Percentiles rank a stretch among this genome's conserved stretches.
Evolutionary conservation across 2,888 invertebrate genomes (phyloP).

Genomic region (Caenorhabditis sp.): DNA sequence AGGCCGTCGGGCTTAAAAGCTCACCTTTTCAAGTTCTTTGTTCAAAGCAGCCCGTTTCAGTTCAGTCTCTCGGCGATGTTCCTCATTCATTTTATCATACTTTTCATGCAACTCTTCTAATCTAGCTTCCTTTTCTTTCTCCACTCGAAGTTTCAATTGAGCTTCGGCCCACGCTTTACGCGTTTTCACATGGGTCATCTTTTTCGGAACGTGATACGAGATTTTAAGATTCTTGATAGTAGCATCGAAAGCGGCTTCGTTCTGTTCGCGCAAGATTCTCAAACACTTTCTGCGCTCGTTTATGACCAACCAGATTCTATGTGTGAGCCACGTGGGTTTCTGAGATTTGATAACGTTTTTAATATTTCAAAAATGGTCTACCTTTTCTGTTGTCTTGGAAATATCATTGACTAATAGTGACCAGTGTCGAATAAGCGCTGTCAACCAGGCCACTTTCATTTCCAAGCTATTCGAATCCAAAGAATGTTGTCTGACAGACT

Average conservation of each 20-base stretch:
- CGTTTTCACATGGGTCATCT: constrained; percentile 59
- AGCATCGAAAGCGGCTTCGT: constrained; percentile 52
- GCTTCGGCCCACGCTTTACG: constrained; percentile 67
- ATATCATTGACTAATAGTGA: constrained; percentile 66
- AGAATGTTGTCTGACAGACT: constrained; percentile 58
- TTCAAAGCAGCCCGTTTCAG: constrained; percentile 45
- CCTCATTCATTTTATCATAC: constrained; percentile 40
- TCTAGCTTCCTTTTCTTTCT: constrained; percentile 64
- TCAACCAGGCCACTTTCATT: constrained; percentile 67
- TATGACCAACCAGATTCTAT: constrained; percentile 61
- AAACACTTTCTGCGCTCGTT: constrained; percentile 61
- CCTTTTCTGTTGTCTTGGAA: constrained; percentile 51
- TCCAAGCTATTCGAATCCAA: constrained; percentile 60
- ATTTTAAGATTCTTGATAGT: constrained; percentile 61
- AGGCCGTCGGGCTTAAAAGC: background rate
- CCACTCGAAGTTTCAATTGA: constrained; percentile 58
- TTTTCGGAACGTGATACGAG: constrained; percentile 66
- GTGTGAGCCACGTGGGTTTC: constrained; percentile 65
- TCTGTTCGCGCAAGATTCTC: constrained; percentile 52
- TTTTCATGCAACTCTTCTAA: constrained; percentile 56
- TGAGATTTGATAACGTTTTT: constrained; percentile 10
- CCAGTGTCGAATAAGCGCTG: constrained; percentile 69
- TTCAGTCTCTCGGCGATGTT: constrained; percentile 39
- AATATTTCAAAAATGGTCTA: constrained; percentile 1
- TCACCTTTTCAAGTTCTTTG: constrained; percentile 35